These are phyloP conservation scores for Regulus satrapa DNA, from an alignment of 2,113 vertebrate genomes.

Conservation along the genomic window DNA sequence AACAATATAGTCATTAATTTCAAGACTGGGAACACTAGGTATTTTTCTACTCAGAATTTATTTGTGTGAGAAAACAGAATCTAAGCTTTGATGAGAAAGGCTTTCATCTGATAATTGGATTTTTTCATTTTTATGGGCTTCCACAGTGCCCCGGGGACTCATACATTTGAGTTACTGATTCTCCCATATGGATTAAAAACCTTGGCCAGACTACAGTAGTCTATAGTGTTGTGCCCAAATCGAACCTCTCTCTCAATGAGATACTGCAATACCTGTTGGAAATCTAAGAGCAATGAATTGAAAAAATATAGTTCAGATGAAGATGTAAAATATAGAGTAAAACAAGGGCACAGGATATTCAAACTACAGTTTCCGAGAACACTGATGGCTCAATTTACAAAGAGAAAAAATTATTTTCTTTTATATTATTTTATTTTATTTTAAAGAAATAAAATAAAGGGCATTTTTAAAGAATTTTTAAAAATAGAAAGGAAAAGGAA, in stretches of 20 bases:
- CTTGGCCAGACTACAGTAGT: not conserved
- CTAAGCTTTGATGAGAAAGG: not conserved
- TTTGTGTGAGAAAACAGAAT: not conserved
- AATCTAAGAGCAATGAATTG: not conserved
- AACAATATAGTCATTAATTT: not conserved
- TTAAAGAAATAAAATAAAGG: not conserved
- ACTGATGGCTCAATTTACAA: not conserved
- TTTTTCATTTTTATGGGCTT: not conserved
- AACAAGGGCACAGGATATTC: not conserved
- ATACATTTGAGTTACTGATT: fast-evolving
- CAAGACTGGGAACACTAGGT: not conserved
- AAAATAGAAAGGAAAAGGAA: not conserved
- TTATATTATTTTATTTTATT: not conserved
- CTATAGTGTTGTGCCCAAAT: not conserved
- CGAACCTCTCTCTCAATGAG: not conserved
- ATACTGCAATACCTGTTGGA: not conserved
- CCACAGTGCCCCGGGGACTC: not conserved
- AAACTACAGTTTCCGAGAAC: not conserved
- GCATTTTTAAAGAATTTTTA: not conserved
- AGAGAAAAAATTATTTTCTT: not conserved
- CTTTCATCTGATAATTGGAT: not conserved
- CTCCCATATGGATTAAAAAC: not conserved
- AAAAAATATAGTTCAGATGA: not conserved
- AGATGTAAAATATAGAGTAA: not conserved
- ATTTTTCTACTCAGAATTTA: not conserved